Conservation (phyloP, 1,140 invertebrate genomes). For the Leucophenga varia region DNA sequence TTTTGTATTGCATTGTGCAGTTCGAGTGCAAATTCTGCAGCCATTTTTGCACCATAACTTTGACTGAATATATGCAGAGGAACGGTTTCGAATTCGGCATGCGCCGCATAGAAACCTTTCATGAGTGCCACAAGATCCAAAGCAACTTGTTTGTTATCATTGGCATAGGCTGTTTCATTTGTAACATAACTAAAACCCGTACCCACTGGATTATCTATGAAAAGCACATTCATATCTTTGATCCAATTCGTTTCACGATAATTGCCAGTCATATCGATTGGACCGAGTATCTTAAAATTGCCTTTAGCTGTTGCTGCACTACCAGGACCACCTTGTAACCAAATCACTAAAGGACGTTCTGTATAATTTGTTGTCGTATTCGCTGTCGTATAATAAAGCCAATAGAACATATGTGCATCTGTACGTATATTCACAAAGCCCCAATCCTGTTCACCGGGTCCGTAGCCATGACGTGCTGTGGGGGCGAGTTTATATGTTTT, state of each 20-base stretch:
- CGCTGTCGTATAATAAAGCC: slow-evolving; percentile 74
- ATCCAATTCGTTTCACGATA: slow-evolving; percentile 75
- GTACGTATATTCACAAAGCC: slow-evolving; percentile 67
- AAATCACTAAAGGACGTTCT: slow-evolving; percentile 72
- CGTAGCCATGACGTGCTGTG: slow-evolving; percentile 55
- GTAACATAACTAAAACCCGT: slow-evolving; percentile 83
- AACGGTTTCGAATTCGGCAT: slow-evolving; percentile 68
- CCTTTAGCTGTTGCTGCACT: slow-evolving; percentile 75
- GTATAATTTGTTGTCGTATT: slow-evolving; percentile 60
- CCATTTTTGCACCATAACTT: slow-evolving; percentile 91
- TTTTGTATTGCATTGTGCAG: slow-evolving; percentile 63
- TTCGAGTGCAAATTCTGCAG: slow-evolving; percentile 70
- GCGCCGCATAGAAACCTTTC: slow-evolving; percentile 62
- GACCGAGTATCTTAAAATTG: slow-evolving; percentile 78
- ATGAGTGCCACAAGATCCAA: slow-evolving; percentile 74
- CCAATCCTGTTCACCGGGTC: slow-evolving; percentile 68
- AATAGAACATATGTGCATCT: slow-evolving; percentile 80
- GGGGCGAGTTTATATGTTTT: no score
- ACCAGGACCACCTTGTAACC: slow-evolving; percentile 79
- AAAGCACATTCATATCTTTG: slow-evolving; percentile 75
- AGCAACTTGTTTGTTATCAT: slow-evolving; percentile 73
- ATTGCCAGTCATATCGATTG: slow-evolving; percentile 66
- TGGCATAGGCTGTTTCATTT: slow-evolving; percentile 58
- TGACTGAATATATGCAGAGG: slow-evolving; percentile 83
- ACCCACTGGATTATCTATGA: slow-evolving; percentile 88